Conservation (phyloP, 2,888 invertebrate genomes). For the Epinotia nisella region DNA sequence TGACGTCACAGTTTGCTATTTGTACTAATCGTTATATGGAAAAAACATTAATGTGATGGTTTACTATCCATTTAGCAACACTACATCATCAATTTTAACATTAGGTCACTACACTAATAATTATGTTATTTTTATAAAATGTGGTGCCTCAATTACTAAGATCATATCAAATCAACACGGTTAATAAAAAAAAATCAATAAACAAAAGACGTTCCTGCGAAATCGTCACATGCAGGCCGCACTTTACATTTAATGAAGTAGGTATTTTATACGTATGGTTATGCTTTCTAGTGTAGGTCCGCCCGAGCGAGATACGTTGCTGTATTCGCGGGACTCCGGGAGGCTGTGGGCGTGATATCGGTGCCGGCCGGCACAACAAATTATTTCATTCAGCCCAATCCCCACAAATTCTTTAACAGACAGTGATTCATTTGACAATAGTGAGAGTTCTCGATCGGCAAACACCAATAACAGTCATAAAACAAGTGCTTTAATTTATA, state of each 20-base stretch:
- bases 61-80: too few relatives aligned
- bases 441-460: conserved; percentile 60
- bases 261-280: conserved; percentile 48
- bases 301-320: conserved; percentile 49
- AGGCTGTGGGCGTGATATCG: conserved; percentile 78
- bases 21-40: too few relatives aligned
- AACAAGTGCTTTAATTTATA: conserved; percentile 59
- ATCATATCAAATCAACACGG: background rate
- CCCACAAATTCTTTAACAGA: conserved; percentile 67
- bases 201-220: conserved; percentile 18
- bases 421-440: conserved; percentile 71
- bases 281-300: conserved; percentile 65
- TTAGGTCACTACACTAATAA: too few relatives aligned
- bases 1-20: too few relatives aligned
- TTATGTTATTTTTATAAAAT: background rate
- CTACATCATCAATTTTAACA: too few relatives aligned
- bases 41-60: too few relatives aligned
- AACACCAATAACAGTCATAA: conserved; percentile 55
- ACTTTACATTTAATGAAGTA: conserved; percentile 58
- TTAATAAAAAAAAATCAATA: background rate
- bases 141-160: background rate
- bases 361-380: conserved; percentile 71
- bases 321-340: conserved; percentile 53
- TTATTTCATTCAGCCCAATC: conserved; percentile 65
- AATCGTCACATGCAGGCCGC: conserved; percentile 60